Percentiles rank a stretch among this genome's conserved stretches.
phyloP scores from a whole-genome alignment of 1,140 invertebrate genomes.

The Acyrthosiphon pisum region DNA sequence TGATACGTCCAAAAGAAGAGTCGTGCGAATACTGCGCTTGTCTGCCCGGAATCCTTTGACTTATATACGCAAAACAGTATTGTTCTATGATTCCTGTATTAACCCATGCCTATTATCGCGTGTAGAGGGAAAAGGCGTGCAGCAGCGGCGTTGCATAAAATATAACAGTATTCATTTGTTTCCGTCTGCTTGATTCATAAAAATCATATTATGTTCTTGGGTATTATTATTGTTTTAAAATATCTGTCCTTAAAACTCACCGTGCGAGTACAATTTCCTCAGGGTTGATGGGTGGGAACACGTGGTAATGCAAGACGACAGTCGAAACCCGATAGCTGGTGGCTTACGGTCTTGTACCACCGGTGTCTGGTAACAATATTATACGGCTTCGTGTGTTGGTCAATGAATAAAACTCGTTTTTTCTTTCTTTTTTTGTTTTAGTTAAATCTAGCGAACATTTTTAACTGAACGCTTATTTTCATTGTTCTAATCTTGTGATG shows the following conservation, averaged over 20 bases:
- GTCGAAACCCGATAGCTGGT: constrained; percentile 50
- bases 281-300: constrained; percentile 53
- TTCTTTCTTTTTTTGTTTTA: neutral
- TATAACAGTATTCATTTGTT: constrained; percentile 10
- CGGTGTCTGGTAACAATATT: constrained; percentile 56
- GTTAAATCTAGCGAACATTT: constrained; percentile 35
- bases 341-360: constrained; percentile 38
- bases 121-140: neutral
- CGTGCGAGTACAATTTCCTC: constrained; percentile 19
- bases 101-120: neutral
- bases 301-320: constrained; percentile 46
- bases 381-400: constrained; percentile 53
- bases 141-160: neutral
- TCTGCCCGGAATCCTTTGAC: neutral
- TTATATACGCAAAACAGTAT: constrained; percentile 8
- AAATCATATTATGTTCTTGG: constrained; percentile 44
- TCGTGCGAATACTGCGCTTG: neutral
- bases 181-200: constrained; percentile 33
- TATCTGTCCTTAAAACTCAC: constrained; percentile 16
- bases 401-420: constrained; percentile 54
- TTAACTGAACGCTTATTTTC: neutral
- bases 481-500: constrained; percentile 34
- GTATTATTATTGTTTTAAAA: constrained; percentile 52
- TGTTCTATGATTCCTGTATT: neutral
- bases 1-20: neutral